phyloP scores from a whole-genome alignment of 2,888 invertebrate species.

The Aethes cnicana region DNA sequence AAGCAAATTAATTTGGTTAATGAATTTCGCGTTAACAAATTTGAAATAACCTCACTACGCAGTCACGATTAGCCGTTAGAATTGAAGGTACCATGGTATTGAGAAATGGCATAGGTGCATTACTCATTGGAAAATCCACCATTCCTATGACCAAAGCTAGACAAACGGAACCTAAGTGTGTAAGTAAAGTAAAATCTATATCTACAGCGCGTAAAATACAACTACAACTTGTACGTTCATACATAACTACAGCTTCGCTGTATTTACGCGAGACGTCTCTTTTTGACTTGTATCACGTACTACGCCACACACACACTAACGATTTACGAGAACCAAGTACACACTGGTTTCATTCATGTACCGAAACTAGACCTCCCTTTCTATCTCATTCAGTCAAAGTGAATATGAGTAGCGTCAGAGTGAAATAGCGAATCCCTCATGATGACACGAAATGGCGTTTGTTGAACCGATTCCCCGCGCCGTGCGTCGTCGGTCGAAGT shows the following conservation, averaged over 20 bases:
- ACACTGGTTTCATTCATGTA: constrained; percentile 80
- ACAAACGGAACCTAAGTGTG: constrained; percentile 20
- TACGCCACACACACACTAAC: constrained; percentile 51
- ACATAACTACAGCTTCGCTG: constrained; percentile 47
- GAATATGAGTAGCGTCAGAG: constrained; percentile 47
- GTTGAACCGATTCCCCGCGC: constrained; percentile 74
- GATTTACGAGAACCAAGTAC: constrained; percentile 47
- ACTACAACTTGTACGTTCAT: constrained; percentile 34
- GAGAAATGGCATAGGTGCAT: too few species aligned
- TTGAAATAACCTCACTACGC: too few species aligned
- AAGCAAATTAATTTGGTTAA: too few species aligned
- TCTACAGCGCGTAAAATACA: constrained; percentile 26
- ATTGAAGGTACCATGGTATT: too few species aligned
- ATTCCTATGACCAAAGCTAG: constrained; percentile 25
- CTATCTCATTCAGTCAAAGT: constrained; percentile 66
- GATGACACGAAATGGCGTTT: constrained; percentile 69
- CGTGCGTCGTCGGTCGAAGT: constrained; percentile 58
- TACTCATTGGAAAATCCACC: constrained; percentile 24
- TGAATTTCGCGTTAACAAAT: too few species aligned
- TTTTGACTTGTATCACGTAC: constrained; percentile 42
- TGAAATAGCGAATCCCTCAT: constrained; percentile 55
- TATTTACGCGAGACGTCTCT: constrained; percentile 59
- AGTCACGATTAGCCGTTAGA: too few species aligned
- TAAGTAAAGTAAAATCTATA: constrained; percentile 10
- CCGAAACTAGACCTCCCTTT: constrained; percentile 76